phyloP scores from a whole-genome alignment of 2,113 vertebrate species.

The Bungarus multicinctus region DNA sequence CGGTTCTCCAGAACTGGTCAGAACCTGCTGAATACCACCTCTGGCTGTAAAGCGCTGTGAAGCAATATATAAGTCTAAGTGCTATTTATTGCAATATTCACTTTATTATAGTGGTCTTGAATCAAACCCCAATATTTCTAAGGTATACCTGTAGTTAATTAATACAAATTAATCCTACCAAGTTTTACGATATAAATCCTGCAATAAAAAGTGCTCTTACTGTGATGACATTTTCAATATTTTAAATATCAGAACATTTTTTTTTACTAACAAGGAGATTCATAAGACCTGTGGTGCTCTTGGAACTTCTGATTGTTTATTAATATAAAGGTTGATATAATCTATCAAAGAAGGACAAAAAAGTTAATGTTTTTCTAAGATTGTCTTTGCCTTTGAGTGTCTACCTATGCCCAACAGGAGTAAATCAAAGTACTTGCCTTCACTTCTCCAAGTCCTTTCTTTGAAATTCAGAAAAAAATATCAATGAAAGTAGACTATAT shows the following conservation, averaged over 20 bases:
- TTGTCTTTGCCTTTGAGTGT: neutral
- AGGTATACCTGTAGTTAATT: neutral
- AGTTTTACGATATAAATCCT: neutral
- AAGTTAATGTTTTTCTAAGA: neutral
- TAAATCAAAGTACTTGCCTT: neutral
- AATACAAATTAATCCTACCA: neutral
- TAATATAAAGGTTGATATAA: neutral
- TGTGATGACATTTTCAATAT: neutral
- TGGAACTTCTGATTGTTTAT: neutral
- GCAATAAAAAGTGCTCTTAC: neutral
- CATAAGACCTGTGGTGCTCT: neutral
- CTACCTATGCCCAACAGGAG: neutral
- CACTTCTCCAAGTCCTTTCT: neutral
- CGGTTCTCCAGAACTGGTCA: no score
- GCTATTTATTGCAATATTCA: neutral
- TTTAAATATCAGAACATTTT: neutral
- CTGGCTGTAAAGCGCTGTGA: no score
- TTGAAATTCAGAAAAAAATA: neutral
- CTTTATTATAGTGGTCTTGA: neutral
- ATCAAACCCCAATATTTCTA: neutral
- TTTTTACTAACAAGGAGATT: neutral
- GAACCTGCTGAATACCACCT: no score
- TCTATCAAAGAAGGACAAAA: neutral
- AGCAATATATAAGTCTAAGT: no score
- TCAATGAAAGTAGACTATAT: neutral